A percentile compares a stretch with the other conserved stretches of the same genome.
These are phyloP conservation scores for Brachyistius frenatus DNA, from an alignment of 2,113 vertebrate species.

Conservation along the genomic window DNA sequence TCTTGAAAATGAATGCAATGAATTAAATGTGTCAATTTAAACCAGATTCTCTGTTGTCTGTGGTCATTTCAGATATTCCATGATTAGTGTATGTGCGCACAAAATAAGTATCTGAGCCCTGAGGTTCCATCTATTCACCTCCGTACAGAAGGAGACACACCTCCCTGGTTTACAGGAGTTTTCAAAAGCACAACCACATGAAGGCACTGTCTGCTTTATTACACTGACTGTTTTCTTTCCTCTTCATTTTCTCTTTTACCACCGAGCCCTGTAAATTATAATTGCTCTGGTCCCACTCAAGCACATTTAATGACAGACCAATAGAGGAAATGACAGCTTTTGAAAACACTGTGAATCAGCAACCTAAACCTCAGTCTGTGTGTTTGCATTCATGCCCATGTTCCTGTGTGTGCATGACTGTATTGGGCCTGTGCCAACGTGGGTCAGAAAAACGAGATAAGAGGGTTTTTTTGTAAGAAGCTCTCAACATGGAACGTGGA, in stretches of 20 bases:
- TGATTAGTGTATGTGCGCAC: conserved; percentile 8
- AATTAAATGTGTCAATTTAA: conserved; percentile 9
- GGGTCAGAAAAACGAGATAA: conserved; percentile 53
- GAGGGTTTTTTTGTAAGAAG: conserved; percentile 41
- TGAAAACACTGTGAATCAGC: conserved; percentile 66
- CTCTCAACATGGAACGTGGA: conserved; percentile 57
- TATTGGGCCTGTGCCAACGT: conserved; percentile 53
- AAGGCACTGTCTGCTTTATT: conserved; percentile 59
- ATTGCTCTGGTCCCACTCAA: conserved; percentile 67
- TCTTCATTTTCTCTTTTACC: conserved; percentile 51
- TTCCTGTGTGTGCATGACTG: conserved; percentile 26
- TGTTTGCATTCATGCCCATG: conserved; percentile 14
- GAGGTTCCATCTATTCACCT: conserved; percentile 28
- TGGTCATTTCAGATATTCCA: conserved; percentile 30
- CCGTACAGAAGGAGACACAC: conserved; percentile 13
- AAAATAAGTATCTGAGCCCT: conserved; percentile 42
- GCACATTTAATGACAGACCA: conserved; percentile 69
- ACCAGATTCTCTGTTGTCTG: conserved; percentile 5
- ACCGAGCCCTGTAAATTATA: conserved; percentile 58
- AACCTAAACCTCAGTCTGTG: conserved; percentile 44
- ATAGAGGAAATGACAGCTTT: conserved; percentile 57
- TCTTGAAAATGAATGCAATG: not conserved
- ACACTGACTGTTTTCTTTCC: conserved; percentile 46
- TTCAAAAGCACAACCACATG: conserved; percentile 71
- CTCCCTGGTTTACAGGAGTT: conserved; percentile 29